These are phyloP conservation scores for Pangasius macronema DNA, from an alignment of 2,797 vertebrate genomes.

Conservation along the genomic window DNA sequence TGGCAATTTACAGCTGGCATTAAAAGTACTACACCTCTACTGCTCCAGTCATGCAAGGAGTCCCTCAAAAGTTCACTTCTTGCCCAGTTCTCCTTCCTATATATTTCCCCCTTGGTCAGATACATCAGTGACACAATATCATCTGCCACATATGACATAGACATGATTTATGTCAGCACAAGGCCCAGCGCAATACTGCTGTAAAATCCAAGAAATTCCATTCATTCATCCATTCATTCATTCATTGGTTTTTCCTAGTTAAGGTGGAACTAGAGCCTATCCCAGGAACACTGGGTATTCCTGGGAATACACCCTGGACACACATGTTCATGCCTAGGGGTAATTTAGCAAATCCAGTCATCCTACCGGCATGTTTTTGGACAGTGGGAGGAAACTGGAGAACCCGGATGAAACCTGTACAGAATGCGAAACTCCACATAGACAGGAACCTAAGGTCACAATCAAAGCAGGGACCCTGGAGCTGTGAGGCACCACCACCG, in stretches of 20 bases:
- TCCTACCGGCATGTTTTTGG: neutral
- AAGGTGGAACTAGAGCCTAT: neutral
- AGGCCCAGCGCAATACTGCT: neutral
- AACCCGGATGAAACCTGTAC: neutral
- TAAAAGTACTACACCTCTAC: neutral
- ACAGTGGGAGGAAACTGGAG: neutral
- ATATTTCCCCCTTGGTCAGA: neutral
- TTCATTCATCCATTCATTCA: neutral
- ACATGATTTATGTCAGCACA: neutral
- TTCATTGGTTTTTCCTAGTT: neutral
- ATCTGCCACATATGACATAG: neutral
- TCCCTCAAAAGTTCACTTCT: neutral
- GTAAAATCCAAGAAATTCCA: neutral
- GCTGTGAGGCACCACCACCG: neutral
- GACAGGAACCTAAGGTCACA: neutral
- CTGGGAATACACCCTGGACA: neutral
- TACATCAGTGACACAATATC: neutral
- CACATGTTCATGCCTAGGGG: neutral
- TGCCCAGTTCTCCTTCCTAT: neutral
- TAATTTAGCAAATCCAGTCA: neutral
- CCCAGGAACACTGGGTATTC: neutral
- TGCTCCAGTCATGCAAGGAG: neutral
- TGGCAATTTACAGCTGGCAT: conserved; percentile 6
- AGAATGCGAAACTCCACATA: neutral
- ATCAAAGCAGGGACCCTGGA: neutral